Percentiles rank a stretch among this genome's conserved stretches.
phyloP scores from a whole-genome alignment of 2,113 vertebrate species.

The Cyanoliseus patagonus region DNA sequence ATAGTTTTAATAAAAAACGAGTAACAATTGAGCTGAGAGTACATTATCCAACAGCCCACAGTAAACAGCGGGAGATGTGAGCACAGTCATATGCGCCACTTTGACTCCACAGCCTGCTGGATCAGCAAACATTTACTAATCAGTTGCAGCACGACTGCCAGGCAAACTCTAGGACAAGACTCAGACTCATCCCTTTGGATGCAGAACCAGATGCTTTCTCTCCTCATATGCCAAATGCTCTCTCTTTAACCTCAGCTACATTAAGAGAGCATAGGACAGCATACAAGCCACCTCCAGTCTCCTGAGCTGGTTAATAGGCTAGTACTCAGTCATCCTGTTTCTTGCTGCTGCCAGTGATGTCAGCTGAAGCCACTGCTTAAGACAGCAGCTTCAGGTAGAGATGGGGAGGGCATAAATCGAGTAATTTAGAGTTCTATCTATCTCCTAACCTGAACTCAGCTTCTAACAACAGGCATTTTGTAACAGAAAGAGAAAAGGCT shows the following conservation, averaged over 20 bases:
- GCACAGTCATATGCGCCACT: accelerated
- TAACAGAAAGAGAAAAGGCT: background rate
- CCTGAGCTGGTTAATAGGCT: background rate
- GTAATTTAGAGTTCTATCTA: background rate
- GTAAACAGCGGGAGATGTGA: background rate
- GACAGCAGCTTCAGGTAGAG: background rate
- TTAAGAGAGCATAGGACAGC: background rate
- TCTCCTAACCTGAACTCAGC: background rate
- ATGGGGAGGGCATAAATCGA: background rate
- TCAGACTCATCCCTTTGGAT: background rate
- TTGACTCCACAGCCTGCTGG: background rate
- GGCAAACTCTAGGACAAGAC: background rate
- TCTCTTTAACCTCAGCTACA: background rate
- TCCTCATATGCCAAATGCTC: background rate
- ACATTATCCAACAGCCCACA: background rate
- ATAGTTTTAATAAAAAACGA: background rate
- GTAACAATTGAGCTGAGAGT: background rate
- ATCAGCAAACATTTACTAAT: background rate
- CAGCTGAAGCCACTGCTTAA: background rate
- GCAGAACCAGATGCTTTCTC: constrained; percentile 16
- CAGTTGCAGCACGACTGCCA: background rate
- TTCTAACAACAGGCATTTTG: background rate
- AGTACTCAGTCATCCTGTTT: background rate
- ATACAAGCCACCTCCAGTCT: background rate
- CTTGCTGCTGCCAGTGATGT: background rate